Percentiles rank a stretch among this genome's conserved stretches.
phyloP scores from a whole-genome alignment of 2,797 vertebrate species.

The Gallinago nigripennis region DNA sequence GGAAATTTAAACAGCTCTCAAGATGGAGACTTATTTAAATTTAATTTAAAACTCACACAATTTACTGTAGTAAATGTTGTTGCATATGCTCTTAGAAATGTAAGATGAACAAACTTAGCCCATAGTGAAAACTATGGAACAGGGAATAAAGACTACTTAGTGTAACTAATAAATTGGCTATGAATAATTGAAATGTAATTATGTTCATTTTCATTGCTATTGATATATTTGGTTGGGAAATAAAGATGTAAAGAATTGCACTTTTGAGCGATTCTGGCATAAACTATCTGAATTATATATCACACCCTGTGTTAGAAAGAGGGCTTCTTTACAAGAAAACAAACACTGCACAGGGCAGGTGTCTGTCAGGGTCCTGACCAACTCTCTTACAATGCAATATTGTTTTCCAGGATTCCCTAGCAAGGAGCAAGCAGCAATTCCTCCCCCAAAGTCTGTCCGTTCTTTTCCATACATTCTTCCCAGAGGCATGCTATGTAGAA shows the following conservation, averaged over 20 bases:
- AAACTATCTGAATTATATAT: not conserved
- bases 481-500: not conserved
- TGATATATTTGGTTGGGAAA: not conserved
- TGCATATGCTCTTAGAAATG: not conserved
- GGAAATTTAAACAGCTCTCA: not conserved
- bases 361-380: not conserved
- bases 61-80: not conserved
- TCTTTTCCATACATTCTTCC: not conserved
- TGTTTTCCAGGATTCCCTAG: not conserved
- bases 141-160: not conserved
- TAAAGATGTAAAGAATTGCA: not conserved
- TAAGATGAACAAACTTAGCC: not conserved
- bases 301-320: not conserved
- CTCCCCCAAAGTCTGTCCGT: accelerated
- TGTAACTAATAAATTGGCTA: not conserved
- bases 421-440: not conserved
- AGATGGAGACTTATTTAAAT: not conserved
- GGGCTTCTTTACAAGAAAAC: not conserved
- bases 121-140: not conserved
- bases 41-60: not conserved
- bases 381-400: not conserved
- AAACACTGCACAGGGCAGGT: not conserved
- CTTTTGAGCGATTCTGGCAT: not conserved
- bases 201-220: not conserved
- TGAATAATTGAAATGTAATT: not conserved